Evolutionary conservation across 1,140 invertebrate genomes (phyloP), one percentile per base, ranked within the genome.

Genomic region (Panagrolaimus sp.): DNA sequence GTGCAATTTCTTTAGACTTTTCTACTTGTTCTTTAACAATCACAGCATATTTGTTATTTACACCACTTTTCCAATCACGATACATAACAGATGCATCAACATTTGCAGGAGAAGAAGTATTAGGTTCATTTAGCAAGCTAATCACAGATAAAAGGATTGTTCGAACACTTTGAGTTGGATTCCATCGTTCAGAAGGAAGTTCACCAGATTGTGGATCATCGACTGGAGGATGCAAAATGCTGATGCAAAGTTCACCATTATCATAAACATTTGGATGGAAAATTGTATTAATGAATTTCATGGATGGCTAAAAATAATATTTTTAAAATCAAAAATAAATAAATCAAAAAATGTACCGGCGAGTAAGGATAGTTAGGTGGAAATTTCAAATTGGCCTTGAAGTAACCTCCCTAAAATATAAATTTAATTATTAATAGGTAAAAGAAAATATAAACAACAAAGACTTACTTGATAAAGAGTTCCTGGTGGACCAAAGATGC

Each of bases 191-290:
- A 85, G 94, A 98, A 0, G 96, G 94, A 76, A 98, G 85, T 85
- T 99, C 96, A 10, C 96, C 96, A 78, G 92, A 96, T 82, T 98
- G 96, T 47, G 96, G 96, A 86, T 99, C 96, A 85, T 98, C 95
- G 65, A 98, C 90, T 32, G 96, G 96, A 65, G 96, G 94, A 85
- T 99, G 96, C 55, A 99, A 88, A 84, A 99, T 99, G 73, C 94
- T 97, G 87, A 99, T 98, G 86, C 96, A 99, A 28, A 99, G 87
- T 85, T 98, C 96, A 48, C 96, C 96, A 86, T 96, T 98, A 91
- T 98, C 94, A 87, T 99, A 99, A 12, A 98, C 94, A 88, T 99
- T 99, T 78, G 96, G 96, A 88, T 99, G 96, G 94, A 94, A 98
- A 78, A 99, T 93, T 90, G 96, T 98, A 73, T 93, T 96, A 83